A percentile compares a stretch with the other conserved stretches of the same genome.
Conservation (phyloP, 2,888 invertebrate species). For the Eupithecia abbreviata region DNA sequence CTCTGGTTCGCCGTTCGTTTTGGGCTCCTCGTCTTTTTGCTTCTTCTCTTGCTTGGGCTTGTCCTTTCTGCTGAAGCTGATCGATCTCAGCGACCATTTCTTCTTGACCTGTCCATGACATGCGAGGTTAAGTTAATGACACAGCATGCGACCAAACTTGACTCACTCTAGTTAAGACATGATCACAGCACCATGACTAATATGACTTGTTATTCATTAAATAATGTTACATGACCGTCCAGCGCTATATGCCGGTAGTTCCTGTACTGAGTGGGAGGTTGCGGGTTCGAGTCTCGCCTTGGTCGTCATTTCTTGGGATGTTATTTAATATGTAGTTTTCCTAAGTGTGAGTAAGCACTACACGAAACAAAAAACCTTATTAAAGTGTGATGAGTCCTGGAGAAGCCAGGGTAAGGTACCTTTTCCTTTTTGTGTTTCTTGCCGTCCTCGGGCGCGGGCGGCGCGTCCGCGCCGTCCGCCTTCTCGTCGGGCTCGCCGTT, state of each 20-base stretch:
- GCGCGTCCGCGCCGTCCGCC: conserved; percentile 70
- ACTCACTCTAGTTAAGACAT: conserved; percentile 20
- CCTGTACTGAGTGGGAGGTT: neutral
- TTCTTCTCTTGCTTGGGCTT: conserved; percentile 92
- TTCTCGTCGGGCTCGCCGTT: conserved; percentile 77
- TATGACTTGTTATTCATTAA: too few species aligned
- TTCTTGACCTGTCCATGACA: conserved; percentile 87
- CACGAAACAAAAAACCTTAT: neutral
- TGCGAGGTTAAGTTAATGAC: conserved; percentile 56
- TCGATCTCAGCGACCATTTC: conserved; percentile 94
- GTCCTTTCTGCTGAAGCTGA: conserved; percentile 94
- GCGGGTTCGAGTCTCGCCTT: neutral
- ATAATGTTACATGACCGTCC: neutral
- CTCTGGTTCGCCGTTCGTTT: conserved; percentile 85
- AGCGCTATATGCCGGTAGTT: neutral
- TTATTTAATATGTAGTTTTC: neutral
- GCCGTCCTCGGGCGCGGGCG: conserved; percentile 72
- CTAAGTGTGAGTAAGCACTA: neutral
- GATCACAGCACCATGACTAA: neutral
- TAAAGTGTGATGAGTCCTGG: neutral
- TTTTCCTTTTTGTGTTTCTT: conserved; percentile 88
- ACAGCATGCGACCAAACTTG: conserved; percentile 52
- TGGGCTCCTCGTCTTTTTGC: conserved; percentile 83
- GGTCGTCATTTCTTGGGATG: neutral
- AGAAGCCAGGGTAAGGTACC: conserved; percentile 54